A percentile compares a stretch with the other conserved stretches of the same genome.
Evolutionary conservation across 2,888 invertebrate genomes (phyloP).

Genomic region (Leucozona laternaria): DNA sequence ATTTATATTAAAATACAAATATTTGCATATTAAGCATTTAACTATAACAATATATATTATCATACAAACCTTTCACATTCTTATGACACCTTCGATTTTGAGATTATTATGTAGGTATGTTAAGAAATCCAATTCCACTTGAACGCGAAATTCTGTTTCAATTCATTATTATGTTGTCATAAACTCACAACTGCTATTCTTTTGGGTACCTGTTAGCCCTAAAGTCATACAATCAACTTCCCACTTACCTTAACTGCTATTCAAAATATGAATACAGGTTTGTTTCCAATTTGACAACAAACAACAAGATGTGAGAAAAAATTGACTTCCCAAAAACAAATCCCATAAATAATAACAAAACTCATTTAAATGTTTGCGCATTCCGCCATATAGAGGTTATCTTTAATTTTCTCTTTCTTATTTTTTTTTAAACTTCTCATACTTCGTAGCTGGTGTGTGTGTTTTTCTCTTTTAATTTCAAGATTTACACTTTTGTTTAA

Average conservation of each 20-base stretch:
- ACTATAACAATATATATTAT: neutral
- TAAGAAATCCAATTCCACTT: constrained; percentile 33
- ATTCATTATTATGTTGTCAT: constrained; percentile 48
- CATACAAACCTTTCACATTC: constrained; percentile 42
- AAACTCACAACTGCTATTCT: constrained; percentile 52
- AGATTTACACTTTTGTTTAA: constrained; percentile 60
- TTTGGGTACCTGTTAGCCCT: neutral
- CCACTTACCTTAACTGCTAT: constrained; percentile 22
- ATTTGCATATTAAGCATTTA: neutral
- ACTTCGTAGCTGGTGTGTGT: constrained; percentile 43
- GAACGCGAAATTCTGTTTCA: constrained; percentile 3
- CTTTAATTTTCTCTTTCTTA: constrained; percentile 61
- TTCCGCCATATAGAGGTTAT: constrained; percentile 72
- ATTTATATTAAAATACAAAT: neutral
- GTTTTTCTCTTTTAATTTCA: constrained; percentile 35
- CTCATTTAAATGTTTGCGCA: constrained; percentile 72
- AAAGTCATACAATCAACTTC: constrained; percentile 21
- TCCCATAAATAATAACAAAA: constrained; percentile 53
- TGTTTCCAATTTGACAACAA: neutral
- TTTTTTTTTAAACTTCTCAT: constrained; percentile 26
- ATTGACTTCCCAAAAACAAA: constrained; percentile 16
- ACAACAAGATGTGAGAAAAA: neutral
- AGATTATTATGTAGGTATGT: neutral
- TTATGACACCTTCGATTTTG: constrained; percentile 18
- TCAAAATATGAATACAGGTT: constrained; percentile 21